Percentiles rank a stretch among this genome's conserved stretches.
phyloP scores from a whole-genome alignment of 1,140 invertebrate genomes.

The Scaptodrosophila lebanonensis region DNA sequence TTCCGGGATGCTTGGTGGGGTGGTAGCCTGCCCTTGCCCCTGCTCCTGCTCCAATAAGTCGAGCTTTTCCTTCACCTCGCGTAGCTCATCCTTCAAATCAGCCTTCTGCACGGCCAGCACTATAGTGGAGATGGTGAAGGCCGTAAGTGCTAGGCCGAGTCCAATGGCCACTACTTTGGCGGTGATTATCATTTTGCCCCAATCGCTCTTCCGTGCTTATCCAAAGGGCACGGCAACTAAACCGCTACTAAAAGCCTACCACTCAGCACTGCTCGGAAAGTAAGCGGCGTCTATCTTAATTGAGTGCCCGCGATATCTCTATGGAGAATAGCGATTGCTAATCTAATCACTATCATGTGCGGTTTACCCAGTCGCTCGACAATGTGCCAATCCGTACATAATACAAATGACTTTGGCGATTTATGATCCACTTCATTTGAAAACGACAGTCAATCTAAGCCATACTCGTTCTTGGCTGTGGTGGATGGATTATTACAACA shows the following conservation, averaged over 20 bases:
- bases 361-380: conserved; percentile 11
- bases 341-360: conserved; percentile 45
- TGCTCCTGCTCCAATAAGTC: conserved; percentile 36
- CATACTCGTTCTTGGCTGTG: neutral
- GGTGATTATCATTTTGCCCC: conserved; percentile 56
- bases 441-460: conserved; percentile 7
- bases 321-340: conserved; percentile 38
- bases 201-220: conserved; percentile 22
- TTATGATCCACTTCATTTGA: conserved; percentile 45
- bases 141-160: conserved; percentile 60
- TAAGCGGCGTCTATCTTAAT: conserved; percentile 57
- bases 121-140: conserved; percentile 77
- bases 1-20: conserved; percentile 4
- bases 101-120: conserved; percentile 75
- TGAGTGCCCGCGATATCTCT: conserved; percentile 17
- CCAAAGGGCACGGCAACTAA: conserved; percentile 30
- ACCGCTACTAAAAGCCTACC: conserved; percentile 35
- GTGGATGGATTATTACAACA: neutral
- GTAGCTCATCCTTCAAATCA: conserved; percentile 40
- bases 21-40: neutral
- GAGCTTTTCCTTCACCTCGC: conserved; percentile 58
- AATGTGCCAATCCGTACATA: too few species aligned
- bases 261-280: conserved; percentile 9
- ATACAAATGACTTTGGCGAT: conserved; percentile 28
- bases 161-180: conserved; percentile 62